Evolutionary conservation across 2,888 invertebrate genomes (phyloP), one percentile per base, ranked within the genome.

Genomic region (Pimpla rufipes): DNA sequence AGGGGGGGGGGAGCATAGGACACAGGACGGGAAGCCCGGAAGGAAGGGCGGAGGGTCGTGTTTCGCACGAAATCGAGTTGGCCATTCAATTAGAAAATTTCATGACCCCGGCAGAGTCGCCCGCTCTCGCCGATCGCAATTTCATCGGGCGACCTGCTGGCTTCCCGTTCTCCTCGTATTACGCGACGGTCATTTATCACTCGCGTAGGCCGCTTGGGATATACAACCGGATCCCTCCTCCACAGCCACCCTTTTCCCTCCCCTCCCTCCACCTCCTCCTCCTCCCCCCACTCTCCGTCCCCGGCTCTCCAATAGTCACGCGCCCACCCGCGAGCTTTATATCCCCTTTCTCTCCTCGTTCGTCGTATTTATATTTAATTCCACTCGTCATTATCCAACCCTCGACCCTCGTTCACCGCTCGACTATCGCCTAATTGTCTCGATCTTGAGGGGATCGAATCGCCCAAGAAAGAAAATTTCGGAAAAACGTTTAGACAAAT

Each of bases 171-270:
- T 67, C 52, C 71, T 74, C 81, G 79, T 80, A 82, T 82, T 84
- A 82, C 82, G 82, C 81, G 80, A 76, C 84, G 83, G 84, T 86
- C 87, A 84, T 88, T 88, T 87, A 83, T 83, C 83, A 83, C 80
- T 78, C 77, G 73, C 83, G 74, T 80, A 83, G 83, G 80, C 80
- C 83, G 80, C 83, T 64, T 83, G 83, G 83, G 83, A 83, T 80
- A 83, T 80, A 83, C 80, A 83, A 83, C 68, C 74, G 82, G 68
- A 78, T 78, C 81, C 73, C 77, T 73, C 55, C 47, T 10, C 18
- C 47, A 0, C 42, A 45, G 3, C 47, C 74, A 1, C 16, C 21
- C 59, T 29, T 50, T 47, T 11, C 62, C 35, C 35, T 42, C 35
- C 35, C 55, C 45, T 29, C 29, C 4, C 35, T 1, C 29, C 45